These are phyloP conservation scores for Struthio camelus DNA, from an alignment of 2,113 vertebrate species.

Conservation along the genomic window DNA sequence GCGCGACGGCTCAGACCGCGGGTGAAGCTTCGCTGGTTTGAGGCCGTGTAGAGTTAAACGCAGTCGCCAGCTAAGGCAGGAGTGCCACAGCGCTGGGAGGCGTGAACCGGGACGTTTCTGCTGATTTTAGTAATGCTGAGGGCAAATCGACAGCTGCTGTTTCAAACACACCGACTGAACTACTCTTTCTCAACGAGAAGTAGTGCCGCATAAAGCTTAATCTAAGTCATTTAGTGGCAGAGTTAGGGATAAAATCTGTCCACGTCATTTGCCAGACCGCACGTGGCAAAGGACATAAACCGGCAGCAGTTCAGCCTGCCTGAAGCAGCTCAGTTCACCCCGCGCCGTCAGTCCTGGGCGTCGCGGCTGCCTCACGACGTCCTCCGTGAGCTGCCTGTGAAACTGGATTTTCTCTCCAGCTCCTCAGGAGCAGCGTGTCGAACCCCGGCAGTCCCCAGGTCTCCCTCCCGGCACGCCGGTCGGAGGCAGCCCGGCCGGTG, in stretches of 20 bases:
- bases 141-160: accelerated
- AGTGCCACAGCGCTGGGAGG: accelerated
- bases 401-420: background rate
- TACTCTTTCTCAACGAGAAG: background rate
- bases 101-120: background rate
- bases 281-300: accelerated
- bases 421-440: background rate
- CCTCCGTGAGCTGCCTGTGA: background rate
- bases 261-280: background rate
- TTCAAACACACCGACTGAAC: background rate
- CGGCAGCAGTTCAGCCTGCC: background rate
- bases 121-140: accelerated
- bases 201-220: background rate
- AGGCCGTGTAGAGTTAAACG: background rate
- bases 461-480: background rate
- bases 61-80: background rate
- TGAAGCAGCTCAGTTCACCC: background rate
- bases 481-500: background rate
- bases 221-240: too few species aligned
- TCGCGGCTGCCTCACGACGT: background rate
- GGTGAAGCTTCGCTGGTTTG: background rate
- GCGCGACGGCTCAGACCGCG: accelerated
- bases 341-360: accelerated
- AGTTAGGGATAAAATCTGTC: too few species aligned
- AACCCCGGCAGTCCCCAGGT: background rate